These are phyloP conservation scores for Phoeniculus purpureus DNA, from an alignment of 2,797 vertebrate species.

Conservation along the genomic window DNA sequence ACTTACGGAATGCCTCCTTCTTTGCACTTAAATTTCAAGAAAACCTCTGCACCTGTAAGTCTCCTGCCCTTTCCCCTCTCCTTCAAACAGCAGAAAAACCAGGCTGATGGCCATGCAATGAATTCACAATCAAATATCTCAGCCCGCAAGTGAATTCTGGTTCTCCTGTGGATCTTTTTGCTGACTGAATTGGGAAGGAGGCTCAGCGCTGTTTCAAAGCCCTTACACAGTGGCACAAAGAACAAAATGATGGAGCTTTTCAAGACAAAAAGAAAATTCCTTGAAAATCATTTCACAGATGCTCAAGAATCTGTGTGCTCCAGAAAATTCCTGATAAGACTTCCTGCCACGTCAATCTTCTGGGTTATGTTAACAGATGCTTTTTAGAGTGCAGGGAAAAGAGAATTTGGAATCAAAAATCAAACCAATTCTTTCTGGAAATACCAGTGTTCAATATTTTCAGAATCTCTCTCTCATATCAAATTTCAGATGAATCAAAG, in stretches of 20 bases:
- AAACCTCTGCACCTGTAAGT: neutral
- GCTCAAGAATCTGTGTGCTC: neutral
- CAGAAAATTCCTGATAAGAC: neutral
- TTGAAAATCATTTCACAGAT: slow-evolving; percentile 3
- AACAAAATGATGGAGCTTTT: neutral
- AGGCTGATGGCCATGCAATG: accelerated
- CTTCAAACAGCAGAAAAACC: neutral
- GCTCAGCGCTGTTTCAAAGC: slow-evolving; percentile 13
- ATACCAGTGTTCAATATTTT: neutral
- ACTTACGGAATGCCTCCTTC: neutral
- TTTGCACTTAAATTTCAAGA: neutral
- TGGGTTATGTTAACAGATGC: neutral
- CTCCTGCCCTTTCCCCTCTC: neutral
- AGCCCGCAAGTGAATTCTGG: neutral
- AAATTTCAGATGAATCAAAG: neutral
- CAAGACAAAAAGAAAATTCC: neutral
- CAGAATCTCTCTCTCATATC: neutral
- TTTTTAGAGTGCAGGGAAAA: neutral
- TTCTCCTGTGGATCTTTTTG: neutral
- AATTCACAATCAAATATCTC: neutral
- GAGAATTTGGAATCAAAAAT: neutral
- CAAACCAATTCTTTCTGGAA: neutral
- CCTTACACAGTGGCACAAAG: neutral
- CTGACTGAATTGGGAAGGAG: slow-evolving; percentile 37
- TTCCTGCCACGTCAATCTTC: neutral